These are phyloP conservation scores for Mormyrops attenuatus DNA, from an alignment of 2,797 vertebrate species.

Conservation along the genomic window DNA sequence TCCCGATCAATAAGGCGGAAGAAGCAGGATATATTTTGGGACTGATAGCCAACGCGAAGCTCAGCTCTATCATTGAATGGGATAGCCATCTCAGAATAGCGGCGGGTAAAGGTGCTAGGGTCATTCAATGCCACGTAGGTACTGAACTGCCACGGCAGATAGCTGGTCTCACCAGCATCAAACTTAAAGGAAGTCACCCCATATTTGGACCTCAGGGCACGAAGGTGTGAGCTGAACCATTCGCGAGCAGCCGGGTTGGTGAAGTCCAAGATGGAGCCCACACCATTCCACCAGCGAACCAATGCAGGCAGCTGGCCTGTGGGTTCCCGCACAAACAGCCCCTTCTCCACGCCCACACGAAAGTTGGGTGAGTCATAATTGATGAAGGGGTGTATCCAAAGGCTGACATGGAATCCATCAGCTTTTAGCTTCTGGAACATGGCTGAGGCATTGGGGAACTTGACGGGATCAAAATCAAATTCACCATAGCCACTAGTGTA, in stretches of 20 bases:
- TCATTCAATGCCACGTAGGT: slow-evolving; percentile 72
- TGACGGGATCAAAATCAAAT: slow-evolving; percentile 77
- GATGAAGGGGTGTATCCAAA: slow-evolving; percentile 86
- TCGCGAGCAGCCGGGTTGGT: slow-evolving; percentile 80
- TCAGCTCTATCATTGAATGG: slow-evolving; percentile 80
- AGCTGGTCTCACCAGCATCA: slow-evolving; percentile 87
- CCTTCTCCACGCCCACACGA: slow-evolving; percentile 67
- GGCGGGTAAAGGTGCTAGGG: slow-evolving; percentile 82
- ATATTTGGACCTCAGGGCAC: slow-evolving; percentile 71
- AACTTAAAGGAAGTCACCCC: slow-evolving; percentile 84
- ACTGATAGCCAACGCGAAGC: slow-evolving; percentile 80
- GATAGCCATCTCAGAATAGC: slow-evolving; percentile 83
- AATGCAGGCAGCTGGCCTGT: slow-evolving; percentile 74
- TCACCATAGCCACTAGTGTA: slow-evolving; percentile 82
- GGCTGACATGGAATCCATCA: slow-evolving; percentile 75
- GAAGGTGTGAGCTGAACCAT: slow-evolving; percentile 81
- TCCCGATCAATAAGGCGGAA: slow-evolving; percentile 90
- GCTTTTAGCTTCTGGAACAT: slow-evolving; percentile 80
- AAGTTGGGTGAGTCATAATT: slow-evolving; percentile 81
- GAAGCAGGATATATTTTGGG: slow-evolving; percentile 95
- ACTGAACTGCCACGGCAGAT: slow-evolving; percentile 82
- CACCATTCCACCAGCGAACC: slow-evolving; percentile 91
- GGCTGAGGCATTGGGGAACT: slow-evolving; percentile 76
- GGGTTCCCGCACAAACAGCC: slow-evolving; percentile 79
- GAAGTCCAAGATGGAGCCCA: slow-evolving; percentile 85